These are phyloP conservation scores for Itoplectis maculator DNA, from an alignment of 2,888 invertebrate genomes.

Conservation along the genomic window DNA sequence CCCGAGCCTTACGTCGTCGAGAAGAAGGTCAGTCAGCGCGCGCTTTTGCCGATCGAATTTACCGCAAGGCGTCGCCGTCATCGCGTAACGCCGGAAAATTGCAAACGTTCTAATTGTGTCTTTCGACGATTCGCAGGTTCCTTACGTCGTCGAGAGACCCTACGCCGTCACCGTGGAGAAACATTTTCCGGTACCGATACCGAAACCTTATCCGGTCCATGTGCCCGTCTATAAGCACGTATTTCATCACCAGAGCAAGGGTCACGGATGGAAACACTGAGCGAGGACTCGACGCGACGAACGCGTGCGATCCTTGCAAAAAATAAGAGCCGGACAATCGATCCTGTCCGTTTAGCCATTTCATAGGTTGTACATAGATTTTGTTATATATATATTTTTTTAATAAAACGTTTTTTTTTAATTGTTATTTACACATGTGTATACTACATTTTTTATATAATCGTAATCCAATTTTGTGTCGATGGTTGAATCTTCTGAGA, in stretches of 20 bases:
- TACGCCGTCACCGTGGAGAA: slow-evolving; percentile 86
- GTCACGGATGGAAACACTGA: slow-evolving; percentile 79
- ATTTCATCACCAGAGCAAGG: slow-evolving; percentile 80
- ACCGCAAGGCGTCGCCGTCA: no score
- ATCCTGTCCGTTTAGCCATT: not conserved
- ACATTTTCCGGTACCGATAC: slow-evolving; percentile 86
- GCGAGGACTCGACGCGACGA: slow-evolving; percentile 58
- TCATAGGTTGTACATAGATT: slow-evolving; percentile 70
- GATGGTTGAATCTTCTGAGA: no score
- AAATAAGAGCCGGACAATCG: slow-evolving; percentile 40
- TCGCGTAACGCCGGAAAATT: not conserved
- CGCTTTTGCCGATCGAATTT: not conserved
- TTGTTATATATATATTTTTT: slow-evolving; percentile 1
- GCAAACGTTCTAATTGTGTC: not conserved
- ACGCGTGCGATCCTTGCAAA: slow-evolving; percentile 64
- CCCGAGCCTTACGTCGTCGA: slow-evolving; percentile 87
- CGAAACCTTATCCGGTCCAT: slow-evolving; percentile 87
- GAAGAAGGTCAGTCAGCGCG: slow-evolving; percentile 83
- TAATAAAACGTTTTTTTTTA: slow-evolving; percentile 4
- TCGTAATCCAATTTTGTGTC: no score
- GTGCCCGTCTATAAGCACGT: slow-evolving; percentile 86
- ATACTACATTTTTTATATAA: no score
- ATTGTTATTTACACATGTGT: not conserved
- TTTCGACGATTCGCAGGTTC: slow-evolving; percentile 84
- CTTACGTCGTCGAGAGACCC: slow-evolving; percentile 87